Conservation (phyloP, 2,888 invertebrate species). For the Agonopterix arenella region DNA sequence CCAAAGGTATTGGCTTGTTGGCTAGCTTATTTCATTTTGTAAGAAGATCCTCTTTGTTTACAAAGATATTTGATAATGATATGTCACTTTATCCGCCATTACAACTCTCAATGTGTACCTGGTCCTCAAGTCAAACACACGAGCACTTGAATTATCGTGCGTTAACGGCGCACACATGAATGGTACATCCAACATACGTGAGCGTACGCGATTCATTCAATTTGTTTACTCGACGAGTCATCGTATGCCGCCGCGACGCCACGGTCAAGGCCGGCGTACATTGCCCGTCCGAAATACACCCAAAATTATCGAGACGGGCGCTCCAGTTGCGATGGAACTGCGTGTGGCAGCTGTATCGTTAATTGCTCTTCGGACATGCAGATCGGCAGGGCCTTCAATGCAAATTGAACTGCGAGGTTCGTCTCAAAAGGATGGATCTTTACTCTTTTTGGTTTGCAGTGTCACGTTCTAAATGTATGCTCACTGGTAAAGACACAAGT, state of each 20-base stretch:
- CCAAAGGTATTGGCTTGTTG: too few relatives aligned
- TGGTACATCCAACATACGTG: slow-evolving; percentile 56
- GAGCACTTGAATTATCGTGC: slow-evolving; percentile 61
- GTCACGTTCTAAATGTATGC: too few relatives aligned
- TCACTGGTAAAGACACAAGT: too few relatives aligned
- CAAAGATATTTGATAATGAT: neutral
- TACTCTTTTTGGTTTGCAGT: too few relatives aligned
- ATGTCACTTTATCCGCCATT: neutral
- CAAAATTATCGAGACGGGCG: slow-evolving; percentile 24
- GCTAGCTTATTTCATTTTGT: too few relatives aligned
- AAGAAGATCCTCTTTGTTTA: too few relatives aligned
- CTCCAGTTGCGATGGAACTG: neutral
- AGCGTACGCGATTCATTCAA: slow-evolving; percentile 73
- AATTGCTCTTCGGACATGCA: neutral
- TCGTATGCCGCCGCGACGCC: slow-evolving; percentile 38
- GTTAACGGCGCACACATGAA: slow-evolving; percentile 67
- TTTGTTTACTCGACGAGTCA: slow-evolving; percentile 57
- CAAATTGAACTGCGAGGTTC: too few relatives aligned
- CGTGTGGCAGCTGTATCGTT: too few relatives aligned
- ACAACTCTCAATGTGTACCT: slow-evolving; percentile 6
- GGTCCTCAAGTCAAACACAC: slow-evolving; percentile 50
- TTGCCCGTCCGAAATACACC: slow-evolving; percentile 45
- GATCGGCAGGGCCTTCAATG: neutral
- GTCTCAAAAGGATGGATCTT: too few relatives aligned
- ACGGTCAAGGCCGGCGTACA: slow-evolving; percentile 66